phyloP scores from a whole-genome alignment of 2,888 invertebrate species.

The Brassicogethes aeneus region DNA sequence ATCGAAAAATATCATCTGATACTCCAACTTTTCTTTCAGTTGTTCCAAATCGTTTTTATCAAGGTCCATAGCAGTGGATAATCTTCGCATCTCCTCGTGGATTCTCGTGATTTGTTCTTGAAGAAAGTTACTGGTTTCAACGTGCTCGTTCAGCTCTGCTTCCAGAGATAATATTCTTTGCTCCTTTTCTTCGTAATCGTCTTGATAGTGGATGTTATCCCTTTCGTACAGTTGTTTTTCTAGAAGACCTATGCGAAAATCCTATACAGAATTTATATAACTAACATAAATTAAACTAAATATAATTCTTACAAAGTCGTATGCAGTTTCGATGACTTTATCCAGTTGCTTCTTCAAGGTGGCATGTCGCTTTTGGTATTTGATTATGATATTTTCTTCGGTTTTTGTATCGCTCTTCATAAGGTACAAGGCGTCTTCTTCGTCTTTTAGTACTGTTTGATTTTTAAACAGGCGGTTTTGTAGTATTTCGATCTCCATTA shows the following conservation, averaged over 20 bases:
- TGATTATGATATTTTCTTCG: background rate
- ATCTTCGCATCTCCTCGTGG: conserved; percentile 50
- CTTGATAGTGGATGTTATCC: conserved; percentile 30
- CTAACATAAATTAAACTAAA: too few species aligned
- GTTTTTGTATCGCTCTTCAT: conserved; percentile 48
- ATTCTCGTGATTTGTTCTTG: conserved; percentile 46
- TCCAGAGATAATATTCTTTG: conserved; percentile 43
- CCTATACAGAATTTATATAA: conserved; percentile 10
- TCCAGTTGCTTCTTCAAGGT: conserved; percentile 42
- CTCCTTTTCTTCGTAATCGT: conserved; percentile 29
- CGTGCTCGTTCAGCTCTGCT: background rate
- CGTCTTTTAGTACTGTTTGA: background rate
- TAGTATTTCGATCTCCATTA: conserved; percentile 42
- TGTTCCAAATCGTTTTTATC: conserved; percentile 33
- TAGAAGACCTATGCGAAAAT: conserved; percentile 38
- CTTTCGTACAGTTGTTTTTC: conserved; percentile 38
- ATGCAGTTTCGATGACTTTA: conserved; percentile 50
- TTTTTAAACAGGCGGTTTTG: conserved; percentile 14
- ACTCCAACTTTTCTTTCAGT: conserved; percentile 45
- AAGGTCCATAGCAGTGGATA: conserved; percentile 40
- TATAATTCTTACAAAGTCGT: conserved; percentile 50
- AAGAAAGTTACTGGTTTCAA: conserved; percentile 36
- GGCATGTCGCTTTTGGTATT: background rate
- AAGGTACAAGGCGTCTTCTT: conserved; percentile 13
- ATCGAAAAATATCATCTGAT: conserved; percentile 47